Evolutionary conservation across 2,113 vertebrate genomes (phyloP).

Genomic region (Dicentrarchus labrax): DNA sequence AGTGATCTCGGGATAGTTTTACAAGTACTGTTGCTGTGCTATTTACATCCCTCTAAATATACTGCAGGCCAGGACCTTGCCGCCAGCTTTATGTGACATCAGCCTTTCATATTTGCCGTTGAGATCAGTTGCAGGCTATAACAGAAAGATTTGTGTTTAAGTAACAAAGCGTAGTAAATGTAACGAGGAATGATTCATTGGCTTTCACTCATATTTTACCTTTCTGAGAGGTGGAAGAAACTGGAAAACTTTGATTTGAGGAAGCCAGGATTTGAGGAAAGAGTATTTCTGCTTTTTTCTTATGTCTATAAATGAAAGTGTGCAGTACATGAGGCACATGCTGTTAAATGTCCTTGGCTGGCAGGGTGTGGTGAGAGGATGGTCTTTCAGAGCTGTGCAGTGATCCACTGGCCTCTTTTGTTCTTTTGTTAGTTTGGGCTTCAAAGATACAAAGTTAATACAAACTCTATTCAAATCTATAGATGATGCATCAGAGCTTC

Average conservation of each 20-base stretch:
- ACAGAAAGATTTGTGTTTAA: not conserved
- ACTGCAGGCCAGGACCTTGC: slow-evolving; percentile 36
- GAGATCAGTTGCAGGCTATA: slow-evolving; percentile 41
- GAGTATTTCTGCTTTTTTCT: not conserved
- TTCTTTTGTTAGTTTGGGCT: slow-evolving; percentile 63
- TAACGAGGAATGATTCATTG: not conserved
- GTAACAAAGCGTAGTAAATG: not conserved
- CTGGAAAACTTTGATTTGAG: not conserved
- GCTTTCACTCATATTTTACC: not conserved
- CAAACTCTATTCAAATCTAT: slow-evolving; percentile 33
- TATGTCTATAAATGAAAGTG: not conserved
- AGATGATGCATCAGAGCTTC: slow-evolving; percentile 8
- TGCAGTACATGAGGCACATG: slow-evolving; percentile 30
- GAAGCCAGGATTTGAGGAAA: not conserved
- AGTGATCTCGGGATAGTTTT: slow-evolving; percentile 72
- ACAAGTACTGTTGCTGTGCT: slow-evolving; percentile 67
- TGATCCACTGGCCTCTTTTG: slow-evolving; percentile 56
- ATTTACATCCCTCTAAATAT: slow-evolving; percentile 82
- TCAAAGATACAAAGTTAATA: slow-evolving; percentile 53
- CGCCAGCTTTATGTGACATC: slow-evolving; percentile 34
- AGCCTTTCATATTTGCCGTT: slow-evolving; percentile 47
- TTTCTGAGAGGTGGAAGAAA: not conserved
- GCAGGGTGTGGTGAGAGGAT: slow-evolving; percentile 76
- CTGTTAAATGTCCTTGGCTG: slow-evolving; percentile 52
- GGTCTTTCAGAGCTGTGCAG: slow-evolving; percentile 46